Conservation (phyloP, 2,888 invertebrate genomes). For the Sarcophaga variegata region DNA sequence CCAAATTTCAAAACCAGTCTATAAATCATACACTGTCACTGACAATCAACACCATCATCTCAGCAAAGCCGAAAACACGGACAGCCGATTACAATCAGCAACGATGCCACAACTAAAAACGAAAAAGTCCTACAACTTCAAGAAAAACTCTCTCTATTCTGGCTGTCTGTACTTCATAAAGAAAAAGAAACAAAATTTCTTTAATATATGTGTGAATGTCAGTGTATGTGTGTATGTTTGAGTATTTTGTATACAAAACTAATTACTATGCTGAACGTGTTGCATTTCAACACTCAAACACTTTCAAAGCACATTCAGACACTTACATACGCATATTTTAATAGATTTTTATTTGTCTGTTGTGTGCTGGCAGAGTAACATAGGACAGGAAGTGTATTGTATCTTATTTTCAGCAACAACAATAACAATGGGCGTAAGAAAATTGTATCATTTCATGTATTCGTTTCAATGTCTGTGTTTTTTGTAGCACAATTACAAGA, state of each 20-base stretch:
- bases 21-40: slow-evolving; percentile 48
- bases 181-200: slow-evolving; percentile 40
- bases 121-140: background rate
- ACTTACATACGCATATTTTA: background rate
- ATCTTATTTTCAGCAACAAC: background rate
- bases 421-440: background rate
- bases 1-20: background rate
- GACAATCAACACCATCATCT: background rate
- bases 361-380: background rate
- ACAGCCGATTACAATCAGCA: slow-evolving; percentile 28
- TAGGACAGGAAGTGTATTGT: slow-evolving; percentile 22
- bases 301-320: slow-evolving; percentile 7
- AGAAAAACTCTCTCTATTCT: slow-evolving; percentile 9
- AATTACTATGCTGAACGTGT: slow-evolving; percentile 69
- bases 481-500: slow-evolving; percentile 45
- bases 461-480: slow-evolving; percentile 41
- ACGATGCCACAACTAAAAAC: slow-evolving; percentile 15
- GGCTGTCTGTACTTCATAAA: slow-evolving; percentile 34
- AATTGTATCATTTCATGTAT: slow-evolving; percentile 20
- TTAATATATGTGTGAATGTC: slow-evolving; percentile 17
- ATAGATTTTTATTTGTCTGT: slow-evolving; percentile 8
- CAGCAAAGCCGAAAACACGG: slow-evolving; percentile 9
- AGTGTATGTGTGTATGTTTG: background rate
- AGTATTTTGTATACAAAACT: slow-evolving; percentile 53
- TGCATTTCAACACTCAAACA: slow-evolving; percentile 66